Percentiles rank a stretch among this genome's conserved stretches.
phyloP scores from a whole-genome alignment of 2,113 vertebrate genomes.

The Anarhynchus alexandrinus region DNA sequence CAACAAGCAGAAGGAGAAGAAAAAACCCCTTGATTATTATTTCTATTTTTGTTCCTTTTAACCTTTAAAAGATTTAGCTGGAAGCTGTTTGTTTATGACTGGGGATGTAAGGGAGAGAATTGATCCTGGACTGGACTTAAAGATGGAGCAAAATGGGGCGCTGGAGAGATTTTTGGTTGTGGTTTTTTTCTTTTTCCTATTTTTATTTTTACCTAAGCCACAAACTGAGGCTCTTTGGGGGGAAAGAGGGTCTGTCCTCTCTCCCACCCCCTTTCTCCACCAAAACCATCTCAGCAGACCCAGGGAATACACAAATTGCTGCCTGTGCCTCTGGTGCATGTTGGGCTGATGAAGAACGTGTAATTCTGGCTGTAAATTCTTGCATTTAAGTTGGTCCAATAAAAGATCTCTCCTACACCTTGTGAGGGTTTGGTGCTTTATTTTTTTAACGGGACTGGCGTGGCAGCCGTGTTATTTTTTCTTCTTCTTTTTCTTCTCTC shows the following conservation, averaged over 20 bases:
- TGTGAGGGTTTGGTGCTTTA: slow-evolving; percentile 44
- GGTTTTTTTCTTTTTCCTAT: neutral
- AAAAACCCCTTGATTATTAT: slow-evolving; percentile 54
- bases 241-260: slow-evolving; percentile 31
- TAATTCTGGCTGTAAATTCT: slow-evolving; percentile 64
- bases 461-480: neutral
- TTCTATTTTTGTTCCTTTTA: slow-evolving; percentile 62
- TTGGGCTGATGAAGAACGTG: slow-evolving; percentile 54
- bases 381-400: slow-evolving; percentile 68
- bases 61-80: slow-evolving; percentile 67
- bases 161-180: slow-evolving; percentile 66
- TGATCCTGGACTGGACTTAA: slow-evolving; percentile 72
- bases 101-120: slow-evolving; percentile 68
- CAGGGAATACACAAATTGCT: slow-evolving; percentile 40
- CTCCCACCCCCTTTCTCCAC: neutral
- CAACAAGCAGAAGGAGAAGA: slow-evolving; percentile 57
- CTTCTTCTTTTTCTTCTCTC: neutral
- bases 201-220: slow-evolving; percentile 58
- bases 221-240: slow-evolving; percentile 27
- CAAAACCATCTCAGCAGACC: slow-evolving; percentile 15
- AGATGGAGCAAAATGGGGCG: slow-evolving; percentile 66
- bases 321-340: slow-evolving; percentile 17
- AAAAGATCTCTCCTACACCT: slow-evolving; percentile 72
- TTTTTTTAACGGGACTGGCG: slow-evolving; percentile 57
- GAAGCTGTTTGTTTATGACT: slow-evolving; percentile 74